Evolutionary conservation across 2,113 vertebrate species (phyloP).

Genomic region (Cercocebus atys): DNA sequence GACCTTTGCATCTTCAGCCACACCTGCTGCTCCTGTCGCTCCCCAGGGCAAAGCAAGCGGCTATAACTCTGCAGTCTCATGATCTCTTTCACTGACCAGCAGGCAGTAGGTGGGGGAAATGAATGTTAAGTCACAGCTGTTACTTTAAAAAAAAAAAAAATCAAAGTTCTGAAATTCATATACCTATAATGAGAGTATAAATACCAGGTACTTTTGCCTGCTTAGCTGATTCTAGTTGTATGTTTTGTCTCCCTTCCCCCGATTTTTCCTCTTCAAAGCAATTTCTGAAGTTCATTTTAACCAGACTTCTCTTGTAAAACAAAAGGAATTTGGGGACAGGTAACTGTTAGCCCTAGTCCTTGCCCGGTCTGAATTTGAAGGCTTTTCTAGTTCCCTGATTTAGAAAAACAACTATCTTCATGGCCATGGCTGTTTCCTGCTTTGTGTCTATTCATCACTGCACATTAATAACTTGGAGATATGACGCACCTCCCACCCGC

Average conservation of each 20-base stretch:
- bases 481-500: background rate
- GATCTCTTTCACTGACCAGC: background rate
- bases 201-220: background rate
- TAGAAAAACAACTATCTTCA: background rate
- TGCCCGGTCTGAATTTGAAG: background rate
- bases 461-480: background rate
- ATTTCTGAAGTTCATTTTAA: background rate
- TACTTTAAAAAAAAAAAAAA: background rate
- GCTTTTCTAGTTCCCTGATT: background rate
- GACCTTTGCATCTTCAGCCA: constrained; percentile 8
- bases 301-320: background rate
- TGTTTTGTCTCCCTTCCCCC: too few relatives aligned
- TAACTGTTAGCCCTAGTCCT: too few relatives aligned
- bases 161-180: constrained; percentile 4
- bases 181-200: background rate
- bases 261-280: background rate
- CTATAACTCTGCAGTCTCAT: rapidly evolving
- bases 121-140: background rate
- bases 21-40: background rate
- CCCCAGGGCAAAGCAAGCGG: background rate
- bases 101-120: background rate
- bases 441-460: background rate
- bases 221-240: background rate
- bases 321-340: background rate
- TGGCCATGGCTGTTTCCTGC: background rate